phyloP scores from a whole-genome alignment of 2,797 vertebrate species.

The Streptopelia turtur region DNA sequence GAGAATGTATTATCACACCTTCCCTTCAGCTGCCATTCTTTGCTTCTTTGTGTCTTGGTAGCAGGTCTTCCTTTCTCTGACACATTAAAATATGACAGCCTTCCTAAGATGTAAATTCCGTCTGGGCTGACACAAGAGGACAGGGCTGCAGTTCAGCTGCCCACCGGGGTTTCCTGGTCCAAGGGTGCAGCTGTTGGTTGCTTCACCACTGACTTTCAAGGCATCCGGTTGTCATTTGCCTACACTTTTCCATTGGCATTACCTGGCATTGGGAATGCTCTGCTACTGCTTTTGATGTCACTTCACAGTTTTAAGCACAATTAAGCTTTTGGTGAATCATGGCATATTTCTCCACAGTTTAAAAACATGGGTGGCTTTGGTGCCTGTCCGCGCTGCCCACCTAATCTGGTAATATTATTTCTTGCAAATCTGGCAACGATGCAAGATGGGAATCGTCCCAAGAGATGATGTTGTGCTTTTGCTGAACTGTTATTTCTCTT shows the following conservation, averaged over 20 bases:
- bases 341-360: not conserved
- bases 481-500: not conserved
- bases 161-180: too few relatives aligned
- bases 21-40: not conserved
- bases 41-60: not conserved
- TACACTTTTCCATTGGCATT: not conserved
- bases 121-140: not conserved
- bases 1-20: rapidly evolving
- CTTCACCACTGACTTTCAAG: not conserved
- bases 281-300: not conserved
- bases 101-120: too few relatives aligned
- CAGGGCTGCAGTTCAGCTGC: not conserved
- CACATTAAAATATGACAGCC: rapidly evolving
- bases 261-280: not conserved
- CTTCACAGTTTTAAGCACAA: not conserved
- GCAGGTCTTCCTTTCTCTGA: not conserved
- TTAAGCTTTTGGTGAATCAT: not conserved
- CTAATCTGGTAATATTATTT: not conserved
- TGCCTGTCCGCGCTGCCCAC: not conserved
- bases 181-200: not conserved
- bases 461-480: not conserved
- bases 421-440: not conserved
- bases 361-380: too few relatives aligned
- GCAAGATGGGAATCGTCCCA: rapidly evolving
- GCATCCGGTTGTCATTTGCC: too few relatives aligned